Base-by-base conservation (phyloP, 2,113 vertebrate species). In the Rousettus leschenaultii region DNA sequence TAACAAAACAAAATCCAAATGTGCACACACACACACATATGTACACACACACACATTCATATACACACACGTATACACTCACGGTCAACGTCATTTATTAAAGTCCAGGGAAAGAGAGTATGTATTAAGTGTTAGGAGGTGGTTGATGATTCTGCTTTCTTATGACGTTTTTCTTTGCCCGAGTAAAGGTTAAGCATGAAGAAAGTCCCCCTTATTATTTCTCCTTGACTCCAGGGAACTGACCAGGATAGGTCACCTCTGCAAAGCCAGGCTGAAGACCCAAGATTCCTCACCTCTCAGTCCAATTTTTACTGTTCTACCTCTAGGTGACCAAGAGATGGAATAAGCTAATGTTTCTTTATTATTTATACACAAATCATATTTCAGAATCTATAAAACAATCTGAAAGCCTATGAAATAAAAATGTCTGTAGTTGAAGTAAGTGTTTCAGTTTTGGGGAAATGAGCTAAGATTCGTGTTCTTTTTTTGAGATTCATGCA, bases 371-470 rank as follows among this genome's bases (percentile, higher is more conserved):
- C 51, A 28, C 28, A 94, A 88, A n/a, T 91, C 53, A 14, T 89
- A 33, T 91, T 94, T 96, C 82, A 91, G 92, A 70, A 83, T 63
- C 92, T 48, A 45, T 73, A 92, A 89, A 89, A 45, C 53, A 89
- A 5, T 66, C 57, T 15, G 3, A 45, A 89, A 86, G 33, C 30
- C 77, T 86, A 3, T 48, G 90, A 94, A 61, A 75, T 94, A 86
- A 83, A 94, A 91, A 86, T 66, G 61, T 45, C 74, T 80, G 3
- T 16, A 21, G 70, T 33, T 96, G 68, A 68, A 74, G 87, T 30
- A 95, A 75, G 63, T 65, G 73, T 73, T 88, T 48, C 28, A 33
- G 51, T 84, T 86, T 75, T 43, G 12, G 40, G 22, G 83, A 43
- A 57, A 26, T 0, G 0, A 24, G 68, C 5, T 43, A 53, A 66